phyloP scores from a whole-genome alignment of 2,888 invertebrate species.

The Melanostoma mellinum region DNA sequence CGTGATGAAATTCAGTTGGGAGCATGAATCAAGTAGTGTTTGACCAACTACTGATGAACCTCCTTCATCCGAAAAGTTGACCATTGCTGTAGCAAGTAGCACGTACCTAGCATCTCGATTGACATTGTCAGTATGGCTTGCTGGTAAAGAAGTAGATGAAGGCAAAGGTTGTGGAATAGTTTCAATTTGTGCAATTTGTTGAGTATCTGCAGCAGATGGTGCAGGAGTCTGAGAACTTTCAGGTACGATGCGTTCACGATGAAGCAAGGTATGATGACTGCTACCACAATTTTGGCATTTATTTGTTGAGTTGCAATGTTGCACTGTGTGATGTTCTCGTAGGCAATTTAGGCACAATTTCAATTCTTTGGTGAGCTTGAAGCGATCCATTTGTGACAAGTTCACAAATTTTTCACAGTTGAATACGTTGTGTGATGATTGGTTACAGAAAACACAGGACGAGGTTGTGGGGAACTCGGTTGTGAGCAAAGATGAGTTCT shows the following conservation, averaged over 20 bases:
- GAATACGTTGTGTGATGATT: conserved; percentile 25
- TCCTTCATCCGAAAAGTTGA: background rate
- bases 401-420: conserved; percentile 5
- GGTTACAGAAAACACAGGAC: background rate
- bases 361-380: conserved; percentile 26
- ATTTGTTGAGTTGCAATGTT: conserved; percentile 10
- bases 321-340: background rate
- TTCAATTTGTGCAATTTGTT: background rate
- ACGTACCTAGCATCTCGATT: background rate
- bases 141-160: conserved; percentile 28
- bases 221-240: background rate
- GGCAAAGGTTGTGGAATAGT: background rate
- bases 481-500: conserved; percentile 2
- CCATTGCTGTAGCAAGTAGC: conserved; percentile 1
- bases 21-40: conserved; percentile 18
- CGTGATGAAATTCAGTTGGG: conserved; percentile 11
- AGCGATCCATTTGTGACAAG: background rate
- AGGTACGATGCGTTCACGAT: conserved; percentile 11
- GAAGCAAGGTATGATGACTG: conserved; percentile 19
- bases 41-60: background rate
- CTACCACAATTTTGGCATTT: conserved; percentile 28
- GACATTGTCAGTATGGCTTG: conserved; percentile 15
- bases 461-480: background rate
- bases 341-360: conserved; percentile 25
- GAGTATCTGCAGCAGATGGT: background rate